Evolutionary conservation across 2,888 invertebrate species (phyloP).

Genomic region (Diplazon laetatorius): DNA sequence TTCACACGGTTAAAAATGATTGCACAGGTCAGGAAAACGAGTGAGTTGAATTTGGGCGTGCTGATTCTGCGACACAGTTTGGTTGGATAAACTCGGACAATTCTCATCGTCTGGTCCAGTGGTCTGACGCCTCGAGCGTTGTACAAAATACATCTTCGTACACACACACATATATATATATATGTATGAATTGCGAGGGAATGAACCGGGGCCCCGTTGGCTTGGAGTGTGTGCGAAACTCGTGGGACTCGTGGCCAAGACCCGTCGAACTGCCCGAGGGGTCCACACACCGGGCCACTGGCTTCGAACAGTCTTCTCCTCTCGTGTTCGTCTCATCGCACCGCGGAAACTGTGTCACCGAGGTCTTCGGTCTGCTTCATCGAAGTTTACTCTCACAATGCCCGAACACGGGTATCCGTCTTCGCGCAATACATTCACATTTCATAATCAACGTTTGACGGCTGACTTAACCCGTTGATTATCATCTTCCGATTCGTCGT

Average conservation of each 20-base stretch:
- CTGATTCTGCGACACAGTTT: slow-evolving; percentile 9
- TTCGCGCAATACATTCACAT: not conserved
- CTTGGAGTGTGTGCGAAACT: slow-evolving; percentile 5
- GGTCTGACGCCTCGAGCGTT: slow-evolving; percentile 22
- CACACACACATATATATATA: not conserved
- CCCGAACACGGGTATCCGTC: slow-evolving; percentile 12
- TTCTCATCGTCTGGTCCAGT: slow-evolving; percentile 37
- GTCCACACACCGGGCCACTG: slow-evolving; percentile 24
- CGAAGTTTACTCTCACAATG: slow-evolving; percentile 4
- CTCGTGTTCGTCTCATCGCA: slow-evolving; percentile 29
- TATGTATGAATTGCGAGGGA: slow-evolving; percentile 9
- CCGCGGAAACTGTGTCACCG: slow-evolving; percentile 69
- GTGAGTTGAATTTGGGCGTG: not conserved
- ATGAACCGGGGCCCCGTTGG: not conserved
- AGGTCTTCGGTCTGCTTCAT: slow-evolving; percentile 23
- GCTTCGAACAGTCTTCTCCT: slow-evolving; percentile 21
- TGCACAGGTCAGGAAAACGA: slow-evolving; percentile 9
- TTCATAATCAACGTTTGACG: not conserved
- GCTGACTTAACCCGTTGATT: not conserved
- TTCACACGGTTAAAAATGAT: slow-evolving; percentile 2
- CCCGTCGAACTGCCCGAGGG: slow-evolving; percentile 50
- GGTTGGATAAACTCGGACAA: slow-evolving; percentile 43
- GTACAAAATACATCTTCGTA: not conserved
- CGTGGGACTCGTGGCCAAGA: slow-evolving; percentile 10
- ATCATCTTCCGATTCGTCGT: no score